Evolutionary conservation across 2,113 vertebrate species (phyloP).

Genomic region (Peucedramus taeniatus): DNA sequence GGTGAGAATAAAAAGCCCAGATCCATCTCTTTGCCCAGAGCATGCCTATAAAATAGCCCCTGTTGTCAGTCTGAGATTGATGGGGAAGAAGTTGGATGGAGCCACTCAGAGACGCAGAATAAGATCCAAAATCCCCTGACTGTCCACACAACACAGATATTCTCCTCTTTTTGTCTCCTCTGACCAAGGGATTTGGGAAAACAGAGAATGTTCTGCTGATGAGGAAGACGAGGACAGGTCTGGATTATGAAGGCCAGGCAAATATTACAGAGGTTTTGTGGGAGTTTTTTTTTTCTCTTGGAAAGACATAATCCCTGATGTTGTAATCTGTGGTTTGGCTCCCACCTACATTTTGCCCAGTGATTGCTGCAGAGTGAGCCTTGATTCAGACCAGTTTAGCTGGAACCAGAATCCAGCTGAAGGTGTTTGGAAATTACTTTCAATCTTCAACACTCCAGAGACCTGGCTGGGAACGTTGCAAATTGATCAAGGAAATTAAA

Average conservation of each 20-base stretch:
- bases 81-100: neutral
- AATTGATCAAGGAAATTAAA: conserved; percentile 59
- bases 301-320: neutral
- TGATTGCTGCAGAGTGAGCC: neutral
- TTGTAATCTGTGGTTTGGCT: conserved; percentile 42
- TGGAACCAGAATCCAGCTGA: neutral
- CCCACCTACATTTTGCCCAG: neutral
- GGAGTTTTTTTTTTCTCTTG: neutral
- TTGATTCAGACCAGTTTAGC: neutral
- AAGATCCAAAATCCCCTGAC: neutral
- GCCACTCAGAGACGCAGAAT: neutral
- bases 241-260: neutral
- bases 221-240: neutral
- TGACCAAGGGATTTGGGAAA: neutral
- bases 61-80: neutral
- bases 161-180: neutral
- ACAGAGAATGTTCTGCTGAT: neutral
- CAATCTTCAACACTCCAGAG: conserved; percentile 26
- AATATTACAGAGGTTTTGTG: neutral
- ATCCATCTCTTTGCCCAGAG: neutral
- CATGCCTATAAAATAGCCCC: neutral
- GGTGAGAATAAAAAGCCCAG: neutral
- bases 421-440: conserved; percentile 46
- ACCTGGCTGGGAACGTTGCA: conserved; percentile 39
- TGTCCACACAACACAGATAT: accelerated